Evolutionary conservation across 2,888 invertebrate species (phyloP).

Genomic region (Cyclophora punctaria): DNA sequence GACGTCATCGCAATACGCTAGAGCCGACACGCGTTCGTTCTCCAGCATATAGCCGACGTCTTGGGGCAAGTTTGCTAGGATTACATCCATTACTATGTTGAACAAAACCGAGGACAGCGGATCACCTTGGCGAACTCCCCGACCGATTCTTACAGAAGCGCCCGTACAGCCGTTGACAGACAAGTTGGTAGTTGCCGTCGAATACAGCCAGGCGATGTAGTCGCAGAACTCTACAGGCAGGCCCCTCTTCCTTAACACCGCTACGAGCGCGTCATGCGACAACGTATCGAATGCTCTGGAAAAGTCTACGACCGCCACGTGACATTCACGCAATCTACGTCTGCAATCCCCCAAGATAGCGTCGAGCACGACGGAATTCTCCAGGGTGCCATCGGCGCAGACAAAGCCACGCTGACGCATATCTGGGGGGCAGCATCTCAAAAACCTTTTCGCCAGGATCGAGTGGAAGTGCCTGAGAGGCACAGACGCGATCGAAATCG

Average conservation of each 20-base stretch:
- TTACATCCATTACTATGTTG: too few relatives aligned
- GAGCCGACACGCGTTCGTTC: too few relatives aligned
- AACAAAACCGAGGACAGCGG: too few relatives aligned
- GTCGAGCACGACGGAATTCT: constrained; percentile 1
- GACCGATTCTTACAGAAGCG: too few relatives aligned
- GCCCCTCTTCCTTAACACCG: constrained; percentile 1
- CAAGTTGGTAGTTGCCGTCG: too few relatives aligned
- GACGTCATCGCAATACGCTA: too few relatives aligned
- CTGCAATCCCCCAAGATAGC: background rate
- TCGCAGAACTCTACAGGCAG: background rate
- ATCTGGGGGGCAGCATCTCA: constrained; percentile 14
- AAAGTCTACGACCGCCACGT: background rate
- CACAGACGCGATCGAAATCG: constrained; percentile 22
- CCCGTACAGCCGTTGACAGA: too few relatives aligned
- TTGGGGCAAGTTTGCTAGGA: too few relatives aligned
- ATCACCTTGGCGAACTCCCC: too few relatives aligned
- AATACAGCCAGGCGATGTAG: too few relatives aligned
- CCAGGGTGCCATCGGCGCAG: constrained; percentile 25
- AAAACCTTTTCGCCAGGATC: constrained; percentile 15
- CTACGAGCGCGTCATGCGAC: constrained; percentile 1
- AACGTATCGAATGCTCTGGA: constrained; percentile 8
- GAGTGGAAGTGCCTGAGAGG: constrained; percentile 20
- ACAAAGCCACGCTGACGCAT: constrained; percentile 14
- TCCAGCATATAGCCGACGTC: too few relatives aligned
- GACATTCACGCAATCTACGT: background rate